Evolutionary conservation across 2,888 invertebrate species (phyloP), one percentile per base, ranked within the genome.

Genomic region (Orthosia gracilis): DNA sequence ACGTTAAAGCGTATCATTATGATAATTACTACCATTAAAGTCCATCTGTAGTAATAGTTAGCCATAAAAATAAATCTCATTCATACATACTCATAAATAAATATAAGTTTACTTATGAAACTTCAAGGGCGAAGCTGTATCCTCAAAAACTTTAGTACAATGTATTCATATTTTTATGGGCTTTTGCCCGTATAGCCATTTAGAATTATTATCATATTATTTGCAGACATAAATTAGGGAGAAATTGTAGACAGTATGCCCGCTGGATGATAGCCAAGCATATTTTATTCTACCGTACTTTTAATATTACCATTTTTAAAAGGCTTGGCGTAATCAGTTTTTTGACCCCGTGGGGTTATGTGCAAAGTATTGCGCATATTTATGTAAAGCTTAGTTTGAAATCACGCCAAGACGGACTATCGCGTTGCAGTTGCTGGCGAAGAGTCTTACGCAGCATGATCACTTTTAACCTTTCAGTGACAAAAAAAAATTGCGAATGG

Each of bases 221-320:
- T 65, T 64, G 49, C 49, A 57, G 59, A 63, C 57, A 69, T 66
- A 71, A 68, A 49, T 59, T n/a, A 47, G 11, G 45, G 17, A 57
- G 23, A 50, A 62, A 54, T 58, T 61, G 31, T 45, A 70, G 59
- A 66, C n/a, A 66, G 54, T 58, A 68, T 66, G 21, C 9, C 1
- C 13, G 62, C 52, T 86, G 86, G 87, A 78, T 52, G 47, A 15
- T 57, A n/a, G 84, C 86, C 86, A 86, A 70, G 23, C 26, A 31
- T 69, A 72, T 66, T 72, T 78, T 55, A 58, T 31, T 18, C 17
- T 7, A 52, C 47, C 65, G 50, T 63, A 69, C 57, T 64, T 72
- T 50, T n/a, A 62, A 63, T 69, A 50, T 26, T 45, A 52, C 40
- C 12, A 62, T 71, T 85, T 78, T 78, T 71, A 62, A 76, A 62